A percentile compares a stretch with the other conserved stretches of the same genome.
Evolutionary conservation across 2,113 vertebrate species (phyloP).

Genomic region (Vidua chalybeata): DNA sequence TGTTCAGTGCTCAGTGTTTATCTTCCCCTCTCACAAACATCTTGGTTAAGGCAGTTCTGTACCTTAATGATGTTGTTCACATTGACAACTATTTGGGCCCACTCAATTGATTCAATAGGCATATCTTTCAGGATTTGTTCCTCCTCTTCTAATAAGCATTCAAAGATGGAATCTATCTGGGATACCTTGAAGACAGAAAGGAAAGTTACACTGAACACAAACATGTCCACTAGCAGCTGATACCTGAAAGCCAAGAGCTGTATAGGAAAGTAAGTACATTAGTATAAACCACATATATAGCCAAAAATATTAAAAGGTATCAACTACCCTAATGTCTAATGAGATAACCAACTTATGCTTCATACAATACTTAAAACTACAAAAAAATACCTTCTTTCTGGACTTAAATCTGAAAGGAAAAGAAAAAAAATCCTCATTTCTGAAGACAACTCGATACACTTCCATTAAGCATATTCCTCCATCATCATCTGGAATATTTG

Average conservation of each 20-base stretch:
- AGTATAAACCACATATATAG: neutral
- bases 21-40: neutral
- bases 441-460: neutral
- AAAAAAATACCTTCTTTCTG: neutral
- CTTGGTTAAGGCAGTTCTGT: neutral
- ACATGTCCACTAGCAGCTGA: neutral
- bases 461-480: neutral
- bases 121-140: constrained; percentile 84
- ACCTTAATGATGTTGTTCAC: constrained; percentile 93
- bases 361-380: neutral
- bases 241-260: neutral
- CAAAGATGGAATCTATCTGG: constrained; percentile 88
- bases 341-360: neutral
- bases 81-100: constrained; percentile 85
- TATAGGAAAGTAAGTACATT: neutral
- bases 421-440: neutral
- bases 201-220: neutral
- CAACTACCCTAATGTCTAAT: neutral
- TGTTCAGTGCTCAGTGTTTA: neutral
- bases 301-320: neutral
- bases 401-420: neutral
- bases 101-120: constrained; percentile 79
- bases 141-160: constrained; percentile 90
- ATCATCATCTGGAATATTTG: neutral
- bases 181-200: constrained; percentile 82